phyloP scores from a whole-genome alignment of 1,140 invertebrate species.

The Atta cephalotes region DNA sequence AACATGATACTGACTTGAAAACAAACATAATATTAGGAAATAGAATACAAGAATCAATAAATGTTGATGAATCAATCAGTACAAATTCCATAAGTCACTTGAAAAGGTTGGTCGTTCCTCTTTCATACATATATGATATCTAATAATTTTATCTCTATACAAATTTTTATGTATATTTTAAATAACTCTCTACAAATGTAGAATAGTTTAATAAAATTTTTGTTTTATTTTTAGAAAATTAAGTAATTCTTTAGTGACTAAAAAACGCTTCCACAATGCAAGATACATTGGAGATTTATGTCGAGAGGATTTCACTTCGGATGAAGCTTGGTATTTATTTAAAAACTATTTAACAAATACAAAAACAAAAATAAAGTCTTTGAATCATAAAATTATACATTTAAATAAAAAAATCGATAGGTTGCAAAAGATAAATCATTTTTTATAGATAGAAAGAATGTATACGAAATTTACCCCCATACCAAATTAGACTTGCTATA shows the following conservation, averaged over 20 bases:
- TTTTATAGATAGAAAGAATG: background rate
- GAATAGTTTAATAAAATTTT: background rate
- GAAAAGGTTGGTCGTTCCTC: background rate
- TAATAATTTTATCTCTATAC: background rate
- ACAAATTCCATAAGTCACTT: background rate
- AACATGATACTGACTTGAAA: background rate
- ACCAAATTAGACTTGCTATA: no score
- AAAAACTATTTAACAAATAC: background rate
- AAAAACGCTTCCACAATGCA: background rate
- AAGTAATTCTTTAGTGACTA: background rate
- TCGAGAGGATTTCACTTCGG: background rate
- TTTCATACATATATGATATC: background rate
- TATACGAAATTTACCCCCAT: no score
- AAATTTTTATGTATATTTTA: background rate
- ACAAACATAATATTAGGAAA: background rate
- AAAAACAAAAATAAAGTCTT: background rate
- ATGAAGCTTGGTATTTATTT: background rate
- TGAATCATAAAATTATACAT: background rate
- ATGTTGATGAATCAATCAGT: background rate
- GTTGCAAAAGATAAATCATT: background rate
- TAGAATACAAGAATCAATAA: background rate
- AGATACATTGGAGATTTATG: background rate
- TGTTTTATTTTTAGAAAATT: background rate
- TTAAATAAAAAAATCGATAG: background rate
- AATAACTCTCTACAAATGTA: background rate